phyloP scores from a whole-genome alignment of 1,140 invertebrate species.

The Cydia amplana region DNA sequence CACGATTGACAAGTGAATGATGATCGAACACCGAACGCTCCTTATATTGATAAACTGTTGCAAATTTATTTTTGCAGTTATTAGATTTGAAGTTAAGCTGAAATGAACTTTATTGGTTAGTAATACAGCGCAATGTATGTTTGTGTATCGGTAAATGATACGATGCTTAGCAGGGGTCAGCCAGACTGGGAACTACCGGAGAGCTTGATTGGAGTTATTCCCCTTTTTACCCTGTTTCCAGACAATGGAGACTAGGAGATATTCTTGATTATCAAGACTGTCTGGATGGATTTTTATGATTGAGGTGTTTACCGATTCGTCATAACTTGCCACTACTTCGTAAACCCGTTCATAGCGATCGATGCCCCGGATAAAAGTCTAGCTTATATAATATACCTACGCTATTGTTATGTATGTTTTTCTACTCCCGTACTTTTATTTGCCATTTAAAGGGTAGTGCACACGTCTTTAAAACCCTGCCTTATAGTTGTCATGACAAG shows the following conservation, averaged over 20 bases:
- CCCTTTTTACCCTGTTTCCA: not conserved
- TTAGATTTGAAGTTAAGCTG: not conserved
- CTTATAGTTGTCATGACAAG: too few species aligned
- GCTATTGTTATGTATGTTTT: too few species aligned
- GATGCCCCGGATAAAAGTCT: too few species aligned
- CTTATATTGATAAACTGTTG: not conserved
- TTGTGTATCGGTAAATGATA: not conserved
- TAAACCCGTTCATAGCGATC: too few species aligned
- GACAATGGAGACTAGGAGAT: not conserved
- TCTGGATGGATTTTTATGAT: too few species aligned
- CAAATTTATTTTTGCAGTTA: not conserved
- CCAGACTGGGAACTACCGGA: slow-evolving; percentile 20
- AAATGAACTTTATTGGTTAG: not conserved
- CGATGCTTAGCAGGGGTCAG: not conserved
- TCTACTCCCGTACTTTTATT: too few species aligned
- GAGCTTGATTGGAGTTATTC: slow-evolving; percentile 14
- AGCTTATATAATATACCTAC: too few species aligned
- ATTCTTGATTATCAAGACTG: slow-evolving; percentile 3
- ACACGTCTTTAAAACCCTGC: too few species aligned
- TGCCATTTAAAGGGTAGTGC: too few species aligned
- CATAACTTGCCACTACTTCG: too few species aligned
- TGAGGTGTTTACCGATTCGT: too few species aligned
- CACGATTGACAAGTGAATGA: slow-evolving; percentile 18
- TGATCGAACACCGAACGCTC: slow-evolving; percentile 4
- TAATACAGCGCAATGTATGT: not conserved